phyloP scores from a whole-genome alignment of 2,113 vertebrate species.

The Corvus hawaiiensis region DNA sequence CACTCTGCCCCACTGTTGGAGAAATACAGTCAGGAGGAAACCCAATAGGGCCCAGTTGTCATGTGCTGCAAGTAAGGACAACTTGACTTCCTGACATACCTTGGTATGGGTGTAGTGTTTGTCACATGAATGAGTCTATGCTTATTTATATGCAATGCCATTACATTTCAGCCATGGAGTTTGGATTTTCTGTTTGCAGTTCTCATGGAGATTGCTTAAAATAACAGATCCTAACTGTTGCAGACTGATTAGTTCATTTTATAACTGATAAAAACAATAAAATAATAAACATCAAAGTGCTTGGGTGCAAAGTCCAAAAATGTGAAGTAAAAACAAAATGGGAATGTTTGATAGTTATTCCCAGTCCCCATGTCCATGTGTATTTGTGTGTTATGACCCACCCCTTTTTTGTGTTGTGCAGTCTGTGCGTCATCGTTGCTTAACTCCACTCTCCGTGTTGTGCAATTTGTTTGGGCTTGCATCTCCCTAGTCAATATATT shows the following conservation, averaged over 20 bases:
- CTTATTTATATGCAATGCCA: background rate
- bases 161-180: background rate
- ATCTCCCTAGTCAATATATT: slow-evolving; percentile 26
- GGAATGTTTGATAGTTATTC: background rate
- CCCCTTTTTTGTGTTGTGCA: background rate
- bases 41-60: background rate
- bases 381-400: background rate
- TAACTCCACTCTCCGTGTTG: background rate
- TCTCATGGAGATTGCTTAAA: background rate
- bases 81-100: background rate
- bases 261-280: background rate
- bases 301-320: background rate
- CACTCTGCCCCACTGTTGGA: background rate
- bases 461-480: background rate
- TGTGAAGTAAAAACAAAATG: background rate
- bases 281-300: slow-evolving; percentile 7
- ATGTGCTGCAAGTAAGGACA: background rate
- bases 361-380: background rate
- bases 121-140: background rate
- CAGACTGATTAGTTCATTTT: background rate
- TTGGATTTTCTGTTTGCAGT: background rate
- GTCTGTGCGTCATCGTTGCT: background rate
- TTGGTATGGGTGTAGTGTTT: background rate
- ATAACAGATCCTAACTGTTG: background rate
- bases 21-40: background rate